Evolutionary conservation across 2,797 vertebrate genomes (phyloP).

Genomic region (Eleutherodactylus coqui): DNA sequence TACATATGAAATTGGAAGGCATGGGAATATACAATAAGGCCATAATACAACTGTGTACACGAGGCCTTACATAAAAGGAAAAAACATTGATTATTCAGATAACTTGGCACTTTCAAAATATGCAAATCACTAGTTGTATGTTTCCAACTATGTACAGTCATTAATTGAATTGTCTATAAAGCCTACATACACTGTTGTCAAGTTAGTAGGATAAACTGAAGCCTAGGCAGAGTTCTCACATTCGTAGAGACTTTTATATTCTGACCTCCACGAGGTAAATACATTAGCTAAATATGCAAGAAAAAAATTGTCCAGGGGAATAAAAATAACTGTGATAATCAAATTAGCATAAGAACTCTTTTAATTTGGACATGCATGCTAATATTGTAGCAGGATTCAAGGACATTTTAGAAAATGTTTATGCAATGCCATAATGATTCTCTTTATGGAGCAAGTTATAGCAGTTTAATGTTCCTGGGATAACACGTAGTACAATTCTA

Average conservation of each 20-base stretch:
- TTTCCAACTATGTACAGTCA: background rate
- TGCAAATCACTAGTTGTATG: background rate
- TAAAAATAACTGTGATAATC: slow-evolving; percentile 37
- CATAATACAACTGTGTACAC: too few relatives aligned
- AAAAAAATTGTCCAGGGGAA: slow-evolving; percentile 16
- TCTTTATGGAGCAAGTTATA: slow-evolving; percentile 52
- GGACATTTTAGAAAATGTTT: slow-evolving; percentile 50
- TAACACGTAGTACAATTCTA: slow-evolving; percentile 43
- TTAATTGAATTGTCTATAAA: background rate
- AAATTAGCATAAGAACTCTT: slow-evolving; percentile 48
- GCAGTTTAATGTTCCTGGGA: slow-evolving; percentile 46
- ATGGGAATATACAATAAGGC: too few relatives aligned
- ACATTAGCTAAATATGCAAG: slow-evolving; percentile 14
- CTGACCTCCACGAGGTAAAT: slow-evolving; percentile 12
- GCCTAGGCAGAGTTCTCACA: slow-evolving; percentile 1
- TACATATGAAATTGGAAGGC: too few relatives aligned
- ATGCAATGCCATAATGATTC: slow-evolving; percentile 41
- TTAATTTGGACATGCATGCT: slow-evolving; percentile 31
- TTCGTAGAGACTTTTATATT: background rate
- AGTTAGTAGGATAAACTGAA: background rate
- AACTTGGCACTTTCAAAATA: background rate
- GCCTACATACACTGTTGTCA: background rate
- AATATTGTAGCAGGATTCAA: slow-evolving; percentile 47
- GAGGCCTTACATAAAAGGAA: background rate
- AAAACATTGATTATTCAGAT: background rate